Conservation (phyloP, 2,113 vertebrate species). For the Mus spicilegus region DNA sequence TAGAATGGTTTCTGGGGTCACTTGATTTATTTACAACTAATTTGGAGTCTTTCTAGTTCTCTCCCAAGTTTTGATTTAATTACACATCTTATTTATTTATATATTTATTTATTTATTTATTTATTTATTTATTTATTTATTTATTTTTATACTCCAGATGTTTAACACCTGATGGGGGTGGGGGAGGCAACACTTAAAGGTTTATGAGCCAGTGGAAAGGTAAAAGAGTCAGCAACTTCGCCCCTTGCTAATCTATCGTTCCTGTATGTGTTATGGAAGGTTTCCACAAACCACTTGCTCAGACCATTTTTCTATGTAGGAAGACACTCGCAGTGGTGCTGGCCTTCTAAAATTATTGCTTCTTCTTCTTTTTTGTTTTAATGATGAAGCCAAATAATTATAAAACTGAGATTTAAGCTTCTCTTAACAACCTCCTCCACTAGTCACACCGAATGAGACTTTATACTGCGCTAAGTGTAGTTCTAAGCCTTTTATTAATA, state of each 20-base stretch:
- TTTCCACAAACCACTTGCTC: fast-evolving
- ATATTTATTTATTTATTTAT: too few species aligned
- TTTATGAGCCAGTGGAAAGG: neutral
- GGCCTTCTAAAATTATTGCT: neutral
- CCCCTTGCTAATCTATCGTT: too few species aligned
- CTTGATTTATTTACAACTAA: constrained; percentile 4
- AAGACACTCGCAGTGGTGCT: neutral
- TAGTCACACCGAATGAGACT: neutral
- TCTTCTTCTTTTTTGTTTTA: neutral
- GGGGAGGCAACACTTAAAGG: neutral
- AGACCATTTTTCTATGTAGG: neutral
- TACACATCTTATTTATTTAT: neutral
- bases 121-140: too few species aligned
- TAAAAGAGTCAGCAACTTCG: neutral
- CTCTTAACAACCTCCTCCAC: neutral
- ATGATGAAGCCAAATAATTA: neutral
- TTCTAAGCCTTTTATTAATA: neutral
- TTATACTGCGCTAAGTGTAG: neutral
- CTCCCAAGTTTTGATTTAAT: constrained; percentile 54
- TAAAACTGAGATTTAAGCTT: neutral
- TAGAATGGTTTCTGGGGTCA: neutral
- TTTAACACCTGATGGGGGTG: constrained; percentile 43
- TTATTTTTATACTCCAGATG: too few species aligned
- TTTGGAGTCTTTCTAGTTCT: neutral
- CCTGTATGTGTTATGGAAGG: neutral